A percentile compares a stretch with the other conserved stretches of the same genome.
phyloP scores from a whole-genome alignment of 2,113 vertebrate species.

The Chelonoidis abingdonii region DNA sequence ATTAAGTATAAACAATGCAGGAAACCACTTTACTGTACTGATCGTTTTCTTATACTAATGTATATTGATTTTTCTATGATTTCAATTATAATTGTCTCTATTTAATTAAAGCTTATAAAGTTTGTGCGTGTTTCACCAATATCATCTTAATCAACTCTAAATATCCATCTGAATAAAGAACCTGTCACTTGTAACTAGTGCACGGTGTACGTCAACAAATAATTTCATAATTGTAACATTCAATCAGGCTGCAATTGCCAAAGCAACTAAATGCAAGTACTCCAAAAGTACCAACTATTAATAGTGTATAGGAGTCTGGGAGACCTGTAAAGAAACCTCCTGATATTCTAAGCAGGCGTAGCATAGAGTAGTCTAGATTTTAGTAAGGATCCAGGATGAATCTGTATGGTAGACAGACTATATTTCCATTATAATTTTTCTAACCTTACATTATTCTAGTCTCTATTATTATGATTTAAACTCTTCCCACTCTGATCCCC shows the following conservation, averaged over 20 bases:
- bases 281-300: not conserved
- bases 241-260: not conserved
- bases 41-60: not conserved
- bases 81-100: not conserved
- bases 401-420: not conserved
- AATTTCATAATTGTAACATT: not conserved
- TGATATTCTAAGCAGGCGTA: not conserved
- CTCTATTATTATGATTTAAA: not conserved
- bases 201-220: not conserved
- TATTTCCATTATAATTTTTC: not conserved
- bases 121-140: not conserved
- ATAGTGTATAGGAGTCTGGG: not conserved
- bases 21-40: not conserved
- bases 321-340: not conserved
- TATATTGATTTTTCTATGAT: not conserved
- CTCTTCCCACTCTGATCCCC: accelerated
- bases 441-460: not conserved
- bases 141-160: not conserved
- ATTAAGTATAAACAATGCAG: not conserved
- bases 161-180: not conserved
- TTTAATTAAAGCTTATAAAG: not conserved
- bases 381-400: not conserved
- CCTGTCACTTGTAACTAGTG: not conserved
- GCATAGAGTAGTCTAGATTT: not conserved
- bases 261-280: not conserved